Evolutionary conservation across 2,113 vertebrate genomes (phyloP).

Genomic region (Nothoprocta pentlandii): DNA sequence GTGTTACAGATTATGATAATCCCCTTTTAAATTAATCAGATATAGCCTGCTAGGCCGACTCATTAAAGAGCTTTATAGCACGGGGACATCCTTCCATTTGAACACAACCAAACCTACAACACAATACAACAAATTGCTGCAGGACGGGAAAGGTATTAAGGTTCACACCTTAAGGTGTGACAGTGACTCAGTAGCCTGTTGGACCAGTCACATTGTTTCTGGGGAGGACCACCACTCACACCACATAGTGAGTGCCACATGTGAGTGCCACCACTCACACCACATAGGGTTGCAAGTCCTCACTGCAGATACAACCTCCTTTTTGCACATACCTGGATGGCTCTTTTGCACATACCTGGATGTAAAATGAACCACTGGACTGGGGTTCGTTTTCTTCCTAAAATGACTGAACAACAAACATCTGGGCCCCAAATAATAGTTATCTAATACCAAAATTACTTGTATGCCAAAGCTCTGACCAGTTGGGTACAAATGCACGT

Average conservation of each 20-base stretch:
- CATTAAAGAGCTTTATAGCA: constrained; percentile 14
- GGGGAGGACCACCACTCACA: not conserved
- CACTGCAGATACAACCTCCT: not conserved
- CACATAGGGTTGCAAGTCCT: not conserved
- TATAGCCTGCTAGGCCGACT: not conserved
- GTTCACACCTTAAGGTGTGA: not conserved
- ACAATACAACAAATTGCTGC: not conserved
- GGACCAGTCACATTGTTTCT: not conserved
- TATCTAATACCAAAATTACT: not conserved
- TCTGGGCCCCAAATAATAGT: not conserved
- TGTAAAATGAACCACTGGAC: not conserved
- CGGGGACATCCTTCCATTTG: not conserved
- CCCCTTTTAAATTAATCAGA: constrained; percentile 26
- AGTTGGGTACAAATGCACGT: not conserved
- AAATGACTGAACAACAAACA: not conserved
- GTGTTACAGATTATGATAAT: constrained; percentile 21
- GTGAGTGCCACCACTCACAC: not conserved
- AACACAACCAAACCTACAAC: not conserved
- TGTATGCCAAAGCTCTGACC: not conserved
- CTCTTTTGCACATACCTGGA: not conserved
- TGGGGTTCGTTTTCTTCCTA: not conserved
- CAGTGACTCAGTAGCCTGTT: not conserved
- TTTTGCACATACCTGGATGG: not conserved
- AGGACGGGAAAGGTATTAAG: not conserved
- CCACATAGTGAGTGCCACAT: not conserved